Evolutionary conservation across 2,113 vertebrate species (phyloP), one percentile per base, ranked within the genome.

Genomic region (Callionymus lyra): DNA sequence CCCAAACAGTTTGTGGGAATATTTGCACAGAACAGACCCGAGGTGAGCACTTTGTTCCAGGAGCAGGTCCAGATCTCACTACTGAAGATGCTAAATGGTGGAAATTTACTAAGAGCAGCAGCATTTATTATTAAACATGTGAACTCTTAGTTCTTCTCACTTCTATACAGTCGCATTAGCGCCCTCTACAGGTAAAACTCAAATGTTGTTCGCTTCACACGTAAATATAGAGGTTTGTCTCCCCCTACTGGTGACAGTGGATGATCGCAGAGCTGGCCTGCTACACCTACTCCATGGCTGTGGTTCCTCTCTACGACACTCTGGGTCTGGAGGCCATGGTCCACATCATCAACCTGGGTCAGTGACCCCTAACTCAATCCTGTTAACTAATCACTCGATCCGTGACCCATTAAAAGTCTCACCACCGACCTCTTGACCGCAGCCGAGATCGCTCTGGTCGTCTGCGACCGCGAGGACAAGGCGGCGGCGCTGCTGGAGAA

Each of bases 261-360:
- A 66, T 82, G n/a, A 84, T 87, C 46, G 68, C 85, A 21, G 85
- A 87, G 56, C 45, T 87, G 65, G 86, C 80, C 37, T 87, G 86
- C 63, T 87, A 87, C 71, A 82, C 82, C 0, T 88, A 75, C 73
- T 88, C 85, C 19, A 86, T 87, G 85, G 83, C 69, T 0, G 60
- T 88, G 52, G 86, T 88, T 14, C 86, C 86, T 35, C 80, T 87
- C 34, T 87, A 88, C 6, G 86, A 88, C 37, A 88, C 85, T 0
- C 71, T 88, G 53, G 86, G 85, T 2, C 40, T 68, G 52, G 85
- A 88, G 50, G 84, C 84, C 2, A 88, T 86, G 79, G 74, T 85
- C 17, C 84, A 87, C 58, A 87, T 88, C 17, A 74, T 87, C 44
- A 76, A 81, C 55, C 65, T 85, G 35, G 82, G 86, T 88, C 38